Evolutionary conservation across 2,797 vertebrate species (phyloP).

Genomic region (Aselliscus stoliczkanus): DNA sequence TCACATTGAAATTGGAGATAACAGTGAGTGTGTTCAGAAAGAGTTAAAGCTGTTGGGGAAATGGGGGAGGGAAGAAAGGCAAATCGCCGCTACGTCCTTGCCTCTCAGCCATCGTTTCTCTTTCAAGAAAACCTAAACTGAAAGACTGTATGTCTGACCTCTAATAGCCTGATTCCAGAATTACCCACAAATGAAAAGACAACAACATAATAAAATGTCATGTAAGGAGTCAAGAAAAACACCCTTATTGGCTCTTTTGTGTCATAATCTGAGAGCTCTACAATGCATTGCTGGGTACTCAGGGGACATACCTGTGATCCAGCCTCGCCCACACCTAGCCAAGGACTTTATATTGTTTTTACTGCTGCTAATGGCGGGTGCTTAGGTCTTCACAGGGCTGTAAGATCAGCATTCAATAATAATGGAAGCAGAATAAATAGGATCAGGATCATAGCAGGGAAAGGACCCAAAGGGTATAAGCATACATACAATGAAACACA

Average conservation of each 20-base stretch:
- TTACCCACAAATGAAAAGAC: not conserved
- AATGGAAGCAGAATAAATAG: not conserved
- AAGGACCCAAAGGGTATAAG: not conserved
- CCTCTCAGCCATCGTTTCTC: not conserved
- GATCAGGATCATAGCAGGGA: no score
- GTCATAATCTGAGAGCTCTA: not conserved
- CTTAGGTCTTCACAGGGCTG: not conserved
- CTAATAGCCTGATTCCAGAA: not conserved
- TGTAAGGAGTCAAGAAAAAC: not conserved
- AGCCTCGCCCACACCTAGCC: not conserved
- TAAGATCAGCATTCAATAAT: not conserved
- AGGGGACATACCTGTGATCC: not conserved
- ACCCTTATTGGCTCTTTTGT: not conserved
- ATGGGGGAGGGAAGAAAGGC: not conserved
- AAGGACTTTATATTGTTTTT: not conserved
- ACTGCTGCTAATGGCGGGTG: not conserved
- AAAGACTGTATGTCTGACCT: not conserved
- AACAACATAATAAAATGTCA: not conserved
- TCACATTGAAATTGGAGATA: not conserved
- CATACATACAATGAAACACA: not conserved
- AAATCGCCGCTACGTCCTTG: not conserved
- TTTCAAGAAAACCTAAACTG: not conserved
- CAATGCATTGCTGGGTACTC: not conserved
- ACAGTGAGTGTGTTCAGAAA: not conserved
- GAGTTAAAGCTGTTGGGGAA: not conserved